phyloP scores from a whole-genome alignment of 2,888 invertebrate species.

The Leptinotarsa rubiginosa region DNA sequence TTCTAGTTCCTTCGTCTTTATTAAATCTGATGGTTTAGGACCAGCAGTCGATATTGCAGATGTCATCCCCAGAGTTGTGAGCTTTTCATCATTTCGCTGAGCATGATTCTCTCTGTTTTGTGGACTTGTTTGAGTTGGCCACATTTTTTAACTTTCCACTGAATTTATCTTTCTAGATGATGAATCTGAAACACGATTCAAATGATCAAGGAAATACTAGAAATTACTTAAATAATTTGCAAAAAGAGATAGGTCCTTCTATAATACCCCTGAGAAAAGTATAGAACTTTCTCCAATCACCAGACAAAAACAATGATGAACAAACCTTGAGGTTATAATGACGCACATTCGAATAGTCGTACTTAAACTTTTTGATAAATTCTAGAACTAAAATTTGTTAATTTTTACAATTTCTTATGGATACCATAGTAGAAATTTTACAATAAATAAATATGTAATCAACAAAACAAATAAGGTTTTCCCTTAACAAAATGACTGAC shows the following conservation, averaged over 20 bases:
- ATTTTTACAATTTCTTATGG: conserved; percentile 28
- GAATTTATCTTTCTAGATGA: too few relatives aligned
- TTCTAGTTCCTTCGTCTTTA: conserved; percentile 81
- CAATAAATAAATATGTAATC: conserved; percentile 43
- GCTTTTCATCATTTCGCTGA: conserved; percentile 69
- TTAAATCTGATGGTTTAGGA: conserved; percentile 82
- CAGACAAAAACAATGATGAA: conserved; percentile 36
- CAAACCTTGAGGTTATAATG: conserved; percentile 23
- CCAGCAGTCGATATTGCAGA: conserved; percentile 92
- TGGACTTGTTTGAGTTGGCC: conserved; percentile 41
- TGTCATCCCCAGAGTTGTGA: conserved; percentile 88
- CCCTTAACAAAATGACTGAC: conserved; percentile 51
- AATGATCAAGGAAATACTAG: too few relatives aligned
- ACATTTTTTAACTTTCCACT: conserved; percentile 34
- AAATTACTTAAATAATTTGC: too few relatives aligned
- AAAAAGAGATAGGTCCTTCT: too few relatives aligned
- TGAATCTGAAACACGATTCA: too few relatives aligned
- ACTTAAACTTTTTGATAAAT: conserved; percentile 23
- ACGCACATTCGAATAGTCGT: conserved; percentile 20
- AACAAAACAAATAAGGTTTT: conserved; percentile 40
- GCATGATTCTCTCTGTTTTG: conserved; percentile 56
- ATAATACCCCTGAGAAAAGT: background rate
- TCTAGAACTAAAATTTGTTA: conserved; percentile 20
- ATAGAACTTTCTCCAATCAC: conserved; percentile 26
- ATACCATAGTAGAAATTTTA: conserved; percentile 34